Conservation (phyloP, 2,113 vertebrate genomes). For the Dolichotis patagonum region DNA sequence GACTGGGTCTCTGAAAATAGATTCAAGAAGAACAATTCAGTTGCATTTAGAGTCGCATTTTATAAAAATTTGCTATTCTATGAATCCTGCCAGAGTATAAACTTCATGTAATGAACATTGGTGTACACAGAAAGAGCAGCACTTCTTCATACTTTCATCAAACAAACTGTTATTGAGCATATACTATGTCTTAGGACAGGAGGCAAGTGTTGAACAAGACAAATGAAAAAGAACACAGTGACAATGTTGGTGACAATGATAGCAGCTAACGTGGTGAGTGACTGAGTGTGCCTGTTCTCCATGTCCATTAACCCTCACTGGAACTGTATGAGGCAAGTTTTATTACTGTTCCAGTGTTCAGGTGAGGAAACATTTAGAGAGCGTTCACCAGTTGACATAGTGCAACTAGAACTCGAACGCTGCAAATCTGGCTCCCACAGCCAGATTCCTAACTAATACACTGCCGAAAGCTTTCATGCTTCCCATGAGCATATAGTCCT, state of each 20-base stretch:
- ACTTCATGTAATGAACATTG: neutral
- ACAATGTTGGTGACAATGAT: neutral
- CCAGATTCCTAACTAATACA: neutral
- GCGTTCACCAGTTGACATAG: neutral
- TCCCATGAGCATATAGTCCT: neutral
- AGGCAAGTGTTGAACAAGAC: neutral
- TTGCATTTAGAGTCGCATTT: neutral
- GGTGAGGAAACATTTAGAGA: neutral
- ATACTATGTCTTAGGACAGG: neutral
- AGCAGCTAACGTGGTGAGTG: neutral
- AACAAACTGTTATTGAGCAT: neutral
- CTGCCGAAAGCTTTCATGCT: neutral
- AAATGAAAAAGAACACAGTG: neutral
- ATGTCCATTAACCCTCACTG: neutral
- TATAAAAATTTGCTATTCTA: neutral
- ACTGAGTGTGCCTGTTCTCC: neutral
- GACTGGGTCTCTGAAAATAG: neutral
- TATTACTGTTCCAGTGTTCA: neutral
- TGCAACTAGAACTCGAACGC: neutral
- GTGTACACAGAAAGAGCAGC: neutral
- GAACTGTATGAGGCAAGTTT: neutral
- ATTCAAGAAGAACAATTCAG: conserved; percentile 9
- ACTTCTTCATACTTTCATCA: neutral
- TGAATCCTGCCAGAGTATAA: neutral
- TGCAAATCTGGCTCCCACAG: neutral